Conservation (phyloP, 92 coral and sea anemone genomes). For the Heliopora coerulea region DNA sequence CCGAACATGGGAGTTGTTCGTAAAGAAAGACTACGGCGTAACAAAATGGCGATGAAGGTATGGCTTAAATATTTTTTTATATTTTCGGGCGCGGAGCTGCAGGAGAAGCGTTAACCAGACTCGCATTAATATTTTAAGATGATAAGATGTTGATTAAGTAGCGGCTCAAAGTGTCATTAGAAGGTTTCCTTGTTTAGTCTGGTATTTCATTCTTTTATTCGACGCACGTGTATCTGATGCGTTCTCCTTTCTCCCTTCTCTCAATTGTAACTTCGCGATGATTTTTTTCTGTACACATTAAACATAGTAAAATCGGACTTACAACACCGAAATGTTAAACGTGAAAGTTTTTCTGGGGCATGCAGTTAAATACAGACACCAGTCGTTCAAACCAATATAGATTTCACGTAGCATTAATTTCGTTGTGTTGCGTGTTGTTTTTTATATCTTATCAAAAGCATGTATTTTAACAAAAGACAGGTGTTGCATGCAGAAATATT, state of each 20-base stretch:
- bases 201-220: neutral
- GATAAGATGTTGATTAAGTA: neutral
- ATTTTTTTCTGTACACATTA: no score
- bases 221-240: neutral
- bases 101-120: neutral
- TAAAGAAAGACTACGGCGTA: slow-evolving; percentile 61
- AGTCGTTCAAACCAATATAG: no score
- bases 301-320: no score
- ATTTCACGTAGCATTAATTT: no score
- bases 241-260: no score
- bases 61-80: slow-evolving; percentile 36
- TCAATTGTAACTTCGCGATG: no score
- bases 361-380: no score
- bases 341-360: no score
- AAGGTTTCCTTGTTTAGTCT: no score
- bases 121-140: slow-evolving; percentile 8
- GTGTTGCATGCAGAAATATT: neutral
- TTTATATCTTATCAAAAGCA: neutral
- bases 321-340: no score
- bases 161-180: neutral
- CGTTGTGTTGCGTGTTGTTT: neutral
- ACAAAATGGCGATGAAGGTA: slow-evolving; percentile 92
- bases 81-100: neutral
- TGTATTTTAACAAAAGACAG: no score
- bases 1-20: slow-evolving; percentile 91